Percentiles rank a stretch among this genome's conserved stretches.
phyloP scores from a whole-genome alignment of 2,113 vertebrate genomes.

The Corythaixoides concolor region DNA sequence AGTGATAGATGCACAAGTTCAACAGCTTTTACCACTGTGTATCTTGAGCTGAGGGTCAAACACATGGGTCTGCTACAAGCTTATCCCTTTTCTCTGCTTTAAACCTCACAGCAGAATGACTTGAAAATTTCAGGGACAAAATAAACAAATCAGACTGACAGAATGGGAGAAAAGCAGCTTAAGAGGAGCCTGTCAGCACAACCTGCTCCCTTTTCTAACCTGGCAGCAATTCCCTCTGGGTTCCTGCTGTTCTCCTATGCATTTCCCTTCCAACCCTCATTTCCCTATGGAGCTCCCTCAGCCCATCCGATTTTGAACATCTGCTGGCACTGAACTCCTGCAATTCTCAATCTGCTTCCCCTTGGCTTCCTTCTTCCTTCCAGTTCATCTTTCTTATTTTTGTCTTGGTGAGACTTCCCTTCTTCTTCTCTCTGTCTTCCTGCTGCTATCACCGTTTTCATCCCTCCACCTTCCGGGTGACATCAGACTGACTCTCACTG shows the following conservation, averaged over 20 bases:
- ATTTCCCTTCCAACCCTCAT: constrained; percentile 54
- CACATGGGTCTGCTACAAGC: background rate
- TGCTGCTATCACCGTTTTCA: background rate
- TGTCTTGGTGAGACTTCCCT: constrained; percentile 40
- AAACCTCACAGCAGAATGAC: background rate
- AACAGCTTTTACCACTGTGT: background rate
- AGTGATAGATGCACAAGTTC: background rate
- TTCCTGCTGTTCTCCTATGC: constrained; percentile 31
- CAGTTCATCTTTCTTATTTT: constrained; percentile 63
- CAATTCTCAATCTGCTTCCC: constrained; percentile 61
- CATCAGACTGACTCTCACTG: background rate
- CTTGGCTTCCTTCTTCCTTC: constrained; percentile 59
- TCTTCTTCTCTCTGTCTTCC: background rate
- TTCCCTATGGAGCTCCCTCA: constrained; percentile 47
- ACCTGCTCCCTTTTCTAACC: constrained; percentile 56
- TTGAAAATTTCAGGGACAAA: constrained; percentile 9
- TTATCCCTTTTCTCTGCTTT: background rate
- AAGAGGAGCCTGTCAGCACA: constrained; percentile 44
- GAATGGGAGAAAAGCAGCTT: constrained; percentile 15
- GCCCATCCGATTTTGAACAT: constrained; percentile 45
- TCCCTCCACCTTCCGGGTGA: background rate
- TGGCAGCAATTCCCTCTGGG: constrained; percentile 42
- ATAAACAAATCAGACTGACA: constrained; percentile 50
- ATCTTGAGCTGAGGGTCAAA: constrained; percentile 2
- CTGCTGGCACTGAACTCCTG: constrained; percentile 66